These are phyloP conservation scores for Nysson spinosus DNA, from an alignment of 2,888 invertebrate species.

Conservation along the genomic window DNA sequence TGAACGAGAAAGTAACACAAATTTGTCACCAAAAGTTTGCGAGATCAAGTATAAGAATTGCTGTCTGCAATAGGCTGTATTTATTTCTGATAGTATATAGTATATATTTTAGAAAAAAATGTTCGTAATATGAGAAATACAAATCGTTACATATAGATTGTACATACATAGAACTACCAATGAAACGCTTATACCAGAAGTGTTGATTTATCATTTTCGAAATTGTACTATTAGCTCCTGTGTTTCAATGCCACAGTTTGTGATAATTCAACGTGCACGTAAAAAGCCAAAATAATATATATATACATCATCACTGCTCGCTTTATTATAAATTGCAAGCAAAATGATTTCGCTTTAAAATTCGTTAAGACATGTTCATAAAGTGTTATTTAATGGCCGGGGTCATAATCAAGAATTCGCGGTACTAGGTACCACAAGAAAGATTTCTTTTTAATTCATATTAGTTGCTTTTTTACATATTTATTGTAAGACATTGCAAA, in stretches of 20 bases:
- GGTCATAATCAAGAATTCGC: no score
- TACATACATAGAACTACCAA: slow-evolving; percentile 12
- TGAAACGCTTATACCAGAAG: slow-evolving; percentile 20
- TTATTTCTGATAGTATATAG: neutral
- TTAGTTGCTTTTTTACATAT: slow-evolving; percentile 20
- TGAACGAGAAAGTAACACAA: slow-evolving; percentile 8
- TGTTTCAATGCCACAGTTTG: slow-evolving; percentile 33
- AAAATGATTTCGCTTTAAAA: neutral
- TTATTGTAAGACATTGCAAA: slow-evolving; percentile 26
- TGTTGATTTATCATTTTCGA: slow-evolving; percentile 15
- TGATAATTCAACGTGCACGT: slow-evolving; percentile 31
- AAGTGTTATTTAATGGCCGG: no score
- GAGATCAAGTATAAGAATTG: neutral
- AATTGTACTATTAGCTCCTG: slow-evolving; percentile 11
- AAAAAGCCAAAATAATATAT: slow-evolving; percentile 33
- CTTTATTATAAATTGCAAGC: slow-evolving; percentile 21
- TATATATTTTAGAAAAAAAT: neutral
- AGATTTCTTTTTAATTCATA: slow-evolving; percentile 17
- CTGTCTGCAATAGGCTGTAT: slow-evolving; percentile 13
- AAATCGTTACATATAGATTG: slow-evolving; percentile 17
- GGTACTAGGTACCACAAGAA: no score
- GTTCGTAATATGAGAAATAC: slow-evolving; percentile 1
- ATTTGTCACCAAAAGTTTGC: slow-evolving; percentile 1
- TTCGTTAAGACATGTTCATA: no score
- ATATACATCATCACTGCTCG: slow-evolving; percentile 13